Base-by-base conservation (phyloP, 2,888 invertebrate genomes). In the Psylliodes chrysocephalus region DNA sequence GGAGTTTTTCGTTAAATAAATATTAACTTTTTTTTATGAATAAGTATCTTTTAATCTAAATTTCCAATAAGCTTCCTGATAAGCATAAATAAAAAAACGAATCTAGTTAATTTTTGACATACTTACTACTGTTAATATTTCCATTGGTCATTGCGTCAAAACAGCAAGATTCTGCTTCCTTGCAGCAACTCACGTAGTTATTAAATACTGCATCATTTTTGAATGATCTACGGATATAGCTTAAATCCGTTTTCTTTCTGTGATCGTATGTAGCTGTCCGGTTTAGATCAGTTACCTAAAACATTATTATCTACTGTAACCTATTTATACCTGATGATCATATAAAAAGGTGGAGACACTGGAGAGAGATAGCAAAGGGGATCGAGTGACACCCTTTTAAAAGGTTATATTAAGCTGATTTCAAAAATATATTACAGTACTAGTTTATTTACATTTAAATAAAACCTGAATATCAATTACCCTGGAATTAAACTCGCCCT, bases 81-180 rank as follows among this genome's bases (percentile, higher is more conserved):
- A 8, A 6, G 8, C 4, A 6, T 28, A 10, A 44, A 18, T 44
- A 12, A 40, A 40, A 40, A 3, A 15, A 40, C 6, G 14, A 4
- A 40, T n/a, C n/a, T n/a, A n/a, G n/a, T n/a, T n/a, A n/a, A n/a
- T n/a, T 44, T 8, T 44, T 44, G 8, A 7, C 10, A 46, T n/a
- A 68, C 71, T 70, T 69, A 74, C 72, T 71, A n/a, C 44, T 28
- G n/a, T 55, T 2, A 40, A 79, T 75, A 65, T 79, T 80, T 35
- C 70, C 68, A 17, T 72, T 54, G 8, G 69, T 71, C 75, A 79
- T 75, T 4, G 22, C 5, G 46, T 76, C 63, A 19, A 69, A 51
- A 61, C 82, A 82, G 61, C 82, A 82, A 12, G 73, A 44, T n/a
- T 73, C 74, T 12, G 78, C 80, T 60, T 75, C 73, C 35, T 63